Evolutionary conservation across 2,113 vertebrate species (phyloP), one percentile per base, ranked within the genome.

Genomic region (Amblyopsis rosae): DNA sequence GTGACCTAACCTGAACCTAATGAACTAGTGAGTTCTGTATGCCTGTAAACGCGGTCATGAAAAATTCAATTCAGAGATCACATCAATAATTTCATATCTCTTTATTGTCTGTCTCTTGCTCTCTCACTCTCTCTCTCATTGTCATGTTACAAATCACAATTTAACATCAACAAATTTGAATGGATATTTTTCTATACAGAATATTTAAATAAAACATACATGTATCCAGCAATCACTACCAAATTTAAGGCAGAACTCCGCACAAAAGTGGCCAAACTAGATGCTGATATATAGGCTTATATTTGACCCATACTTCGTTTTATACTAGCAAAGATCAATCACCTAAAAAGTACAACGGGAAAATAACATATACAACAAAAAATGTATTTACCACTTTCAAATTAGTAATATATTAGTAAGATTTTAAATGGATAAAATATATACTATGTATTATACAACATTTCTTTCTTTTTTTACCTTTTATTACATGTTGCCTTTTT

Each of bases 381-480:
- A 84, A 76, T 64, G 72, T 74, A 73, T 76, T 76, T 79, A 87
- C 62, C 50, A 75, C 83, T 65, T 67, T 76, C 74, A 80, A 81
- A 72, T 88, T 85, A 86, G 82, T 87, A 80, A 85, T 80, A 89
- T 91, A 91, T 88, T 88, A 88, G 85, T 77, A 82, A 87, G 83
- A 90, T 82, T 88, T 82, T 86, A 91, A 85, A 89, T 81, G 76
- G 86, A 90, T 86, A 90, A 90, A 92, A 91, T 89, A 92, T 88
- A 92, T 81, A 26, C 26, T 88, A 90, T 90, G 59, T 89, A 81
- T 86, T 84, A 73, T 90, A 91, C 87, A 91, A 86, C 50, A 69
- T 87, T 77, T 89, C 76, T 83, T 87, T 59, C 4, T 8, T 41
- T 41, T 41, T 41, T 5, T 41, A 87, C 80, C 69, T 15, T 85